Conservation (phyloP, 2,888 invertebrate species). For the Podotricha telesiphe region DNA sequence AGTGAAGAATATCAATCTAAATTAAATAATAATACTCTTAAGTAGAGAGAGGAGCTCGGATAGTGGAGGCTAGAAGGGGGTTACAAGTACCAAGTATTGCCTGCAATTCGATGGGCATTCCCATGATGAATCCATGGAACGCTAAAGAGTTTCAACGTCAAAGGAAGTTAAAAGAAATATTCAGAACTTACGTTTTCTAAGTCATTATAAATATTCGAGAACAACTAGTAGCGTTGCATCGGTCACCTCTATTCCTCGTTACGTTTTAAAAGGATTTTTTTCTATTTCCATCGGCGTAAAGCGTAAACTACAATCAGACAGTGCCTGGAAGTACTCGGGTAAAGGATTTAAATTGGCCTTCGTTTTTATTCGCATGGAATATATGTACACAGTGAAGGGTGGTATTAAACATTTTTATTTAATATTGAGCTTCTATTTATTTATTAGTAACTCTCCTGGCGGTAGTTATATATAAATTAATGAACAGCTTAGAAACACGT, state of each 20-base stretch:
- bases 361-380: conserved; percentile 1
- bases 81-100: no score
- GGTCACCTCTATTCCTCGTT: conserved; percentile 43
- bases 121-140: no score
- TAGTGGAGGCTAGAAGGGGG: no score
- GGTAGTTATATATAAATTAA: no score
- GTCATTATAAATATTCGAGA: conserved; percentile 33
- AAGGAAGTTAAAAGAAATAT: not conserved
- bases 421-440: no score
- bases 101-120: no score
- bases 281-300: conserved; percentile 46
- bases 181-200: not conserved
- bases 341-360: conserved; percentile 18
- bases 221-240: conserved; percentile 34
- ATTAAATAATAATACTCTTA: no score
- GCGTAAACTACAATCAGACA: conserved; percentile 43
- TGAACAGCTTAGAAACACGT: no score
- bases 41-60: no score
- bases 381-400: not conserved
- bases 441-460: no score
- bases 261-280: conserved; percentile 45
- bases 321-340: conserved; percentile 25
- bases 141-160: no score
- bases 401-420: not conserved
- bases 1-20: no score